Evolutionary conservation across 1,140 invertebrate species (phyloP).

Genomic region (Drosophila tani): DNA sequence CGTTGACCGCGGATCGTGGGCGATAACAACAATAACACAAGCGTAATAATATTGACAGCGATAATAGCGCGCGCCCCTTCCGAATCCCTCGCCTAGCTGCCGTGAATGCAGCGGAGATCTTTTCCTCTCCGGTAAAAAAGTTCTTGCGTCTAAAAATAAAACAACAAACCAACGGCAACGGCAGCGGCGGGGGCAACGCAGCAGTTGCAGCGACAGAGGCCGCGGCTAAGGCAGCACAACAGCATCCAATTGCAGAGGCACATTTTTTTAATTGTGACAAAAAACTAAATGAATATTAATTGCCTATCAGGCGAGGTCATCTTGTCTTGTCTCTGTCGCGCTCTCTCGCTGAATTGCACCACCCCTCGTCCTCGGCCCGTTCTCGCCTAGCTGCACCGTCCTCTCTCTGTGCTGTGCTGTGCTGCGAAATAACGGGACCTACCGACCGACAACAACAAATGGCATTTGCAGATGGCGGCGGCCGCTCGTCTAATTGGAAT

Average conservation of each 20-base stretch:
- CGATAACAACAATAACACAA: constrained; percentile 40
- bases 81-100: neutral
- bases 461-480: constrained; percentile 52
- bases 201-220: constrained; percentile 10
- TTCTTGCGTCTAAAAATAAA: constrained; percentile 38
- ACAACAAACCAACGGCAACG: constrained; percentile 9
- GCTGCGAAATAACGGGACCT: constrained; percentile 72
- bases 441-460: constrained; percentile 57
- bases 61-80: neutral
- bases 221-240: constrained; percentile 15
- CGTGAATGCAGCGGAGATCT: constrained; percentile 7
- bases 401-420: constrained; percentile 25
- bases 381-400: constrained; percentile 5
- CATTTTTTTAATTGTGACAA: constrained; percentile 33
- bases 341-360: constrained; percentile 7
- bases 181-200: neutral
- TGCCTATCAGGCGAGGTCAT: constrained; percentile 68
- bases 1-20: constrained; percentile 14
- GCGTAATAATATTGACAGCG: constrained; percentile 22
- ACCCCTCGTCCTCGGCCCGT: neutral
- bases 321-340: constrained; percentile 8
- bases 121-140: constrained; percentile 5
- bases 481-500: constrained; percentile 70
- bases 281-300: constrained; percentile 77
- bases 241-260: constrained; percentile 26